Evolutionary conservation across 53 echinoderm and acorn worm species (phyloP).

Genomic region (Pentamera pediparva): DNA sequence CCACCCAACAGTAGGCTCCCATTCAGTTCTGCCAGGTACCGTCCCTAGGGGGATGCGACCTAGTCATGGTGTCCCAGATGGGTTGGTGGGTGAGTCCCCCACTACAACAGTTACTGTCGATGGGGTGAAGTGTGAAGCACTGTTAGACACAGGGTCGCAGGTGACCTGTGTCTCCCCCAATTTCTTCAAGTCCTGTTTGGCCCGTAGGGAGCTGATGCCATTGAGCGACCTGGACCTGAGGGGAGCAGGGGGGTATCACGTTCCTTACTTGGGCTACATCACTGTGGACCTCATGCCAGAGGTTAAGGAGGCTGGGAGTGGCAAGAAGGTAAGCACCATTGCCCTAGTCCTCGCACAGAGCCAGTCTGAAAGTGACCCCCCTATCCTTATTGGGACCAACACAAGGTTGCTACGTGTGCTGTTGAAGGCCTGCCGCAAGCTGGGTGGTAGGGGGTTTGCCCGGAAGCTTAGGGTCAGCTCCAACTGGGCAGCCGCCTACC

Average conservation of each 20-base stretch:
- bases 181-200: too few relatives aligned
- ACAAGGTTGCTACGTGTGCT: too few relatives aligned
- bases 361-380: neutral
- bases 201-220: conserved; percentile 21
- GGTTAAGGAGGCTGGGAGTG: conserved; percentile 12
- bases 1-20: too few relatives aligned
- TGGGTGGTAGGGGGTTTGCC: conserved; percentile 14
- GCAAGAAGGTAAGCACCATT: conserved; percentile 12
- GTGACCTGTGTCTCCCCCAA: neutral
- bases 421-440: conserved; percentile 9
- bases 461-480: conserved; percentile 8
- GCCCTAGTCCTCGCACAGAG: conserved; percentile 33
- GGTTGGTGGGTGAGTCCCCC: conserved; percentile 30
- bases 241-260: conserved; percentile 38
- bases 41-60: too few relatives aligned
- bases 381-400: conserved; percentile 29
- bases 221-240: conserved; percentile 24
- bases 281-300: neutral
- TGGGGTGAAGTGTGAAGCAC: neutral
- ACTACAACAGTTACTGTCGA: conserved; percentile 11
- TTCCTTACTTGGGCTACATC: conserved; percentile 46
- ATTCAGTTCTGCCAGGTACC: too few relatives aligned
- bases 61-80: neutral
- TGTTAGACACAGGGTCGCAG: too few relatives aligned
- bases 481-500: too few relatives aligned